phyloP scores from a whole-genome alignment of 1,140 invertebrate genomes.

The Diploscapter pachys region DNA sequence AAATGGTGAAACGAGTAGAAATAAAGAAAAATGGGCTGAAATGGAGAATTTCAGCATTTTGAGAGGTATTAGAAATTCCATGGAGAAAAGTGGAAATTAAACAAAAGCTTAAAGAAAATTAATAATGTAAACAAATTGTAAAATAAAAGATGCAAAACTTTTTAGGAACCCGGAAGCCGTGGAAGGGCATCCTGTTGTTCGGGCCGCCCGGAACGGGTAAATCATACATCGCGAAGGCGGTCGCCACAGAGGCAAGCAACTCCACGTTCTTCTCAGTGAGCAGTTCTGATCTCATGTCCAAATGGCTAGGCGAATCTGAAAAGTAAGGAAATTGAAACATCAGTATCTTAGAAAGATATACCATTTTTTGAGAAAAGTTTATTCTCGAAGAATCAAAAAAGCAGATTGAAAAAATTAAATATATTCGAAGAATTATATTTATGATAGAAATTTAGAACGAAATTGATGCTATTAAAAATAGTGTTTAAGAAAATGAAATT shows the following conservation, averaged over 20 bases:
- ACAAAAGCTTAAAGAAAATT: neutral
- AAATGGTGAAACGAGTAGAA: no score
- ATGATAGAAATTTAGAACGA: neutral
- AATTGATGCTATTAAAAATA: neutral
- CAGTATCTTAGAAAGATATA: neutral
- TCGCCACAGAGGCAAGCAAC: conserved; percentile 90
- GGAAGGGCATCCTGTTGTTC: conserved; percentile 67
- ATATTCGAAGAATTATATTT: neutral
- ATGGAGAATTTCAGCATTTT: no score
- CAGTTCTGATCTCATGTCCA: conserved; percentile 91
- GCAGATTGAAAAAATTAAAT: neutral
- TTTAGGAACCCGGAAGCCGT: conserved; percentile 29
- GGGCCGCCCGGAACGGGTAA: conserved; percentile 98
- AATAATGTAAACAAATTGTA: neutral
- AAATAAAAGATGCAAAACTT: neutral
- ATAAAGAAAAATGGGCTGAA: no score
- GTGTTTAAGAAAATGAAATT: conserved; percentile 5
- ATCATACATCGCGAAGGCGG: conserved; percentile 97
- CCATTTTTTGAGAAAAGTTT: neutral
- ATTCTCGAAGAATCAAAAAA: neutral
- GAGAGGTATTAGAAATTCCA: no score
- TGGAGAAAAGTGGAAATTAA: neutral
- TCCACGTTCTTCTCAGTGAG: conserved; percentile 99
- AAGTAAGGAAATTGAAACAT: conserved; percentile 59
- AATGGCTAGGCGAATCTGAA: conserved; percentile 96